These are phyloP conservation scores for Bombylius discolor DNA, from an alignment of 2,888 invertebrate genomes.

Conservation along the genomic window DNA sequence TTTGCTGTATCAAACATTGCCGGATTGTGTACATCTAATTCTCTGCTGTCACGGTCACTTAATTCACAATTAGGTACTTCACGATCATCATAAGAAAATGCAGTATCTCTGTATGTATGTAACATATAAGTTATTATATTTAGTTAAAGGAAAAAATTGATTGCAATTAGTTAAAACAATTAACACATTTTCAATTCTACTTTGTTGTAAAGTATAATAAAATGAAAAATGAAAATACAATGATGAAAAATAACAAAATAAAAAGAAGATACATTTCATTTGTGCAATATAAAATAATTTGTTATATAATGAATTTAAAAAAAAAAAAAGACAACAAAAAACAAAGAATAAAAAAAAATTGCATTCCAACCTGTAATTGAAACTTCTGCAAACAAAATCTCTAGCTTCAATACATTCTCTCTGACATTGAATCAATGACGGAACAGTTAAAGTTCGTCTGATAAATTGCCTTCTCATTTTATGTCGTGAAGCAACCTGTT, in stretches of 20 bases:
- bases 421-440: conserved; percentile 68
- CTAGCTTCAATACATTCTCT: conserved; percentile 69
- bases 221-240: too few species aligned
- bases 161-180: not conserved
- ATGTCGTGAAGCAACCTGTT: conserved; percentile 65
- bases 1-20: conserved; percentile 73
- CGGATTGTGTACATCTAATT: conserved; percentile 73
- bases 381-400: conserved; percentile 74
- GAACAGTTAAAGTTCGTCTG: conserved; percentile 56
- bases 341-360: not conserved
- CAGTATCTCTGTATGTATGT: conserved; percentile 36
- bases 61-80: conserved; percentile 63
- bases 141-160: not conserved
- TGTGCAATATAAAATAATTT: not conserved
- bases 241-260: too few species aligned
- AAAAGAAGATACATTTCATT: not conserved
- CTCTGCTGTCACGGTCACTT: conserved; percentile 73
- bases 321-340: not conserved
- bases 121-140: not conserved
- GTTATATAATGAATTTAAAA: not conserved
- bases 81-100: conserved; percentile 49
- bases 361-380: conserved; percentile 59
- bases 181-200: not conserved
- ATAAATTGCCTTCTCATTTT: conserved; percentile 68
- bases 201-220: not conserved